These are phyloP conservation scores for Drosophila mercatorum DNA, from an alignment of 2,888 invertebrate genomes.

Conservation along the genomic window DNA sequence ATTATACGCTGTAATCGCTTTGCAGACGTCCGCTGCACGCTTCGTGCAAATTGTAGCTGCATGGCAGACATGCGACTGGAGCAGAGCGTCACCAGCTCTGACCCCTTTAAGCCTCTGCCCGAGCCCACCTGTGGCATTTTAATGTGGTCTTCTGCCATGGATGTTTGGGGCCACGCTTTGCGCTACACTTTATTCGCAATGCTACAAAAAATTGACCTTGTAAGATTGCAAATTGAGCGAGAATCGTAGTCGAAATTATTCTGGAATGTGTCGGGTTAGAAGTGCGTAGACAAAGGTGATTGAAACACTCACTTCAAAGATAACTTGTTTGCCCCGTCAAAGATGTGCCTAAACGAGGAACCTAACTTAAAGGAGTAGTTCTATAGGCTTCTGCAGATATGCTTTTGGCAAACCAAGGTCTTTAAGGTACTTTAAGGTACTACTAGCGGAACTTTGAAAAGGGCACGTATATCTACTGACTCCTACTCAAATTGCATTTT, in stretches of 20 bases:
- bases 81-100: conserved; percentile 21
- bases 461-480: background rate
- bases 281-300: conserved; percentile 1
- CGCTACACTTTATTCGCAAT: conserved; percentile 51
- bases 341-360: too few species aligned
- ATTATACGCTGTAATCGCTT: conserved; percentile 67
- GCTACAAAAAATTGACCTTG: conserved; percentile 63
- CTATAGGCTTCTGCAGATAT: too few species aligned
- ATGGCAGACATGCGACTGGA: conserved; percentile 58
- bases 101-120: background rate
- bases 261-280: background rate
- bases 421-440: too few species aligned
- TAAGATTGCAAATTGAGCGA: conserved; percentile 57
- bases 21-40: conserved; percentile 64
- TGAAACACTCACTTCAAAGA: background rate
- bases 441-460: background rate
- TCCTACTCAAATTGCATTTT: background rate
- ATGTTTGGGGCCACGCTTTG: conserved; percentile 53
- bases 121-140: conserved; percentile 5
- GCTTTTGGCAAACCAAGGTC: too few species aligned
- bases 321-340: too few species aligned
- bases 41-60: conserved; percentile 64
- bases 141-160: conserved; percentile 46
- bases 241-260: conserved; percentile 11
- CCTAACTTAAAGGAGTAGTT: too few species aligned